Base-by-base conservation (phyloP, 2,797 vertebrate species). In the Amniataba percoides region DNA sequence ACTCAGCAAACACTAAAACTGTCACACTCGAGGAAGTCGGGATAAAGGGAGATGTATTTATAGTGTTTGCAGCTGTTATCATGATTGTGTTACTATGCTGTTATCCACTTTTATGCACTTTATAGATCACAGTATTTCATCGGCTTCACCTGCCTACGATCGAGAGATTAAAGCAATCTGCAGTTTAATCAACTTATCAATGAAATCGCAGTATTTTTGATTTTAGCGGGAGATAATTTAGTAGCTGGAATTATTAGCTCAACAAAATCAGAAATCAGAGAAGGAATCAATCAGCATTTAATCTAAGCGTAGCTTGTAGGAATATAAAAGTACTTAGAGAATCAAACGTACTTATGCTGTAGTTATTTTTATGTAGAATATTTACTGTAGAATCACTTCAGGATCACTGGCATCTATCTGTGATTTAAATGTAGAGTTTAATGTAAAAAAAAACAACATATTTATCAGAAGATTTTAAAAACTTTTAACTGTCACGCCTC, bases 101-200 rank as follows among this genome's bases (percentile, higher is more conserved):
- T 84, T 55, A 40, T 82, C 53, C 81, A 86, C 82, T 80, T 78
- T 81, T 45, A 85, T 90, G 95, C 95, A 95, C 94, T 95, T 95
- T 94, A 95, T 83, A 87, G 45, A 86, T 74, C 71, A 58, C 52
- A 74, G 86, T 91, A 74, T 89, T 92, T 87, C 36, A 68, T 60
- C 45, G 7, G 45, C 69, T 69, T 61, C 52, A 53, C 56, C 78
- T 71, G 71, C 83, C 73, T 69, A 13, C 4, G 52, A 77, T 77
- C 63, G 5, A 43, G 7, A 82, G 55, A 86, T 57, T 27, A 39
- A 71, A 75, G 65, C 53, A 52, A 53, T 63, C 68, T 57, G 61
- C 27, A 56, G 18, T 48, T 58, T 9, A 42, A 59, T 71, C 18
- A 48, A 3, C 19, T 6, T 2, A 71, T 69, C 45, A 51, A 3